Evolutionary conservation across 1,140 invertebrate genomes (phyloP), one percentile per base, ranked within the genome.

Genomic region (Pantala flavescens): DNA sequence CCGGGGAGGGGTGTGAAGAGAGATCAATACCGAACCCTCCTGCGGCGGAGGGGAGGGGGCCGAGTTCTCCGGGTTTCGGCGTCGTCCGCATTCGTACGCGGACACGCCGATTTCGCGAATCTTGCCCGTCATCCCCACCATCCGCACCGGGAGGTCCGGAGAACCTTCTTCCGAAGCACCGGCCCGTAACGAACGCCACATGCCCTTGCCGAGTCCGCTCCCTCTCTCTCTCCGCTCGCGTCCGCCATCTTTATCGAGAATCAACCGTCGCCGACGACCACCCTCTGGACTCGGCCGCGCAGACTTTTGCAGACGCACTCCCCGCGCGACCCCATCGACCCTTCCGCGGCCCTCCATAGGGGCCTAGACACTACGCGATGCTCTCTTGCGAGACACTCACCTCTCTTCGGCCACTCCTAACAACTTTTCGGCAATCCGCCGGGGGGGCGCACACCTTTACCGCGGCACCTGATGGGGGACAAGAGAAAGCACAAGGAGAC

Each of bases 181-280:
- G 28, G 28, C 9, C 28, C 9, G 28, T 36, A 36, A 36, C n/a
- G 49, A 63, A 63, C 5, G n/a, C 3, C 49, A 63, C 14, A 63
- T 63, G 49, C 49, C 49, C 49, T 63, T 63, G 16, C n/a, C 1
- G 12, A 3, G 49, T 63, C 49, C 49, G 28, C n/a, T 63, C 49
- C 12, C 49, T 63, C 49, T 12, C 49, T 36, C 49, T 19, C 49
- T 63, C 49, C n/a, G n/a, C 49, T 12, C 49, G n/a, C 49, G 49
- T 63, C 49, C 49, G 49, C 49, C 49, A 63, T 63, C 49, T 63
- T 63, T 63, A 63, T 63, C 49, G n/a, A 63, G 16, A 63, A 63
- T 21, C 49, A 63, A 63, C 49, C 49, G 49, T 63, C n/a, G 16
- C 49, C 16, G 49, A 63, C 3, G 12, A 63, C 5, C 3, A 63